Conservation (phyloP, 2,888 invertebrate species). For the Eurytoma californica region DNA sequence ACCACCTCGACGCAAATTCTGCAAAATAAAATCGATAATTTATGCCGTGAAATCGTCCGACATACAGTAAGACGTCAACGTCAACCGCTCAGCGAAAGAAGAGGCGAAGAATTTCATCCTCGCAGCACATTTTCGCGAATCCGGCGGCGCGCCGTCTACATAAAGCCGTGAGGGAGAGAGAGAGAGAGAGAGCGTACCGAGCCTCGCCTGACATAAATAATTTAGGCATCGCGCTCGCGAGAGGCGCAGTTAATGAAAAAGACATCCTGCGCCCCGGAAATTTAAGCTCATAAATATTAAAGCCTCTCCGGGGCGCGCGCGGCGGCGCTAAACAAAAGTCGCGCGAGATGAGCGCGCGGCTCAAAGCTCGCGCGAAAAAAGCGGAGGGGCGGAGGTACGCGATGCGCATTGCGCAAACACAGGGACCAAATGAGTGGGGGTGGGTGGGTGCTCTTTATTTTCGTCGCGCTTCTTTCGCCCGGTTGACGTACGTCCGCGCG, state of each 20-base stretch:
- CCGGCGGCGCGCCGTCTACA: neutral
- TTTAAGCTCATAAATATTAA: slow-evolving; percentile 45
- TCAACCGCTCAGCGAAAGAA: too few species aligned
- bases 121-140: neutral
- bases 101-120: too few species aligned
- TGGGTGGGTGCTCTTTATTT: slow-evolving; percentile 3
- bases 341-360: neutral
- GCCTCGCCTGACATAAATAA: slow-evolving; percentile 25
- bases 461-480: neutral
- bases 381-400: neutral
- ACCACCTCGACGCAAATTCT: too few species aligned
- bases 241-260: slow-evolving; percentile 24
- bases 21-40: neutral
- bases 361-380: neutral
- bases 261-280: slow-evolving; percentile 1
- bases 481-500: neutral
- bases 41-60: too few species aligned
- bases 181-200: neutral
- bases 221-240: neutral
- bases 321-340: slow-evolving; percentile 30
- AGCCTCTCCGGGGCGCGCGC: slow-evolving; percentile 1
- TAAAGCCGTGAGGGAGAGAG: too few species aligned
- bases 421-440: neutral
- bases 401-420: neutral
- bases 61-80: too few species aligned